Evolutionary conservation across 2,888 invertebrate genomes (phyloP).

Genomic region (Eupithecia exiguata): DNA sequence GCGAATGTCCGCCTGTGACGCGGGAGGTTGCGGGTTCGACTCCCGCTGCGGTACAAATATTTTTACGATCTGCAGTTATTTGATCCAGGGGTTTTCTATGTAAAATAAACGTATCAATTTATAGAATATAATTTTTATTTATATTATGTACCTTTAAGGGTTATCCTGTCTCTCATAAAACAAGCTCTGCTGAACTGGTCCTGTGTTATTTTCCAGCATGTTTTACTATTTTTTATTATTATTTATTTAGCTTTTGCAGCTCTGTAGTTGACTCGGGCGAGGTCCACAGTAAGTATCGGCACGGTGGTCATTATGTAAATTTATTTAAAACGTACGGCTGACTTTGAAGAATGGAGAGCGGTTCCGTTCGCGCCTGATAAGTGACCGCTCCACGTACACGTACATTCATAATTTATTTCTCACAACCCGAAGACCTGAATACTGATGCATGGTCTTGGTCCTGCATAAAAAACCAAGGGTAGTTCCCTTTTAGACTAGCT

Average conservation of each 20-base stretch:
- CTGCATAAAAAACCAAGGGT: constrained; percentile 7
- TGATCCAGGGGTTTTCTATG: background rate
- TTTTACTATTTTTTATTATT: background rate
- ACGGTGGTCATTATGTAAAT: constrained; percentile 44
- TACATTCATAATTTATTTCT: constrained; percentile 37
- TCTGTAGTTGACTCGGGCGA: background rate
- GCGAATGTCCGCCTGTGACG: background rate
- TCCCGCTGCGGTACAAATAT: background rate
- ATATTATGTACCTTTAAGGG: background rate
- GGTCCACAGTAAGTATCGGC: constrained; percentile 30
- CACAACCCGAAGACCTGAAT: constrained; percentile 29
- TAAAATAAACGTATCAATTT: background rate
- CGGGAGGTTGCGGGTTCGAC: background rate
- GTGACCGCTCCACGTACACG: constrained; percentile 38
- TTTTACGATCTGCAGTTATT: background rate
- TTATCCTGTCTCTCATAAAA: background rate
- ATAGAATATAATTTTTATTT: background rate
- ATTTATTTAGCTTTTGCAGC: background rate
- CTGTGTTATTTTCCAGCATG: background rate
- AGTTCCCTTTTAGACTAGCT: background rate
- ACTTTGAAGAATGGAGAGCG: constrained; percentile 47
- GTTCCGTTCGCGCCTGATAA: constrained; percentile 42
- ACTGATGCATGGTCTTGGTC: constrained; percentile 15
- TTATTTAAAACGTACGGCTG: constrained; percentile 45
- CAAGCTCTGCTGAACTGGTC: background rate